phyloP scores from a whole-genome alignment of 2,113 vertebrate species.

The Elgaria multicarinata region DNA sequence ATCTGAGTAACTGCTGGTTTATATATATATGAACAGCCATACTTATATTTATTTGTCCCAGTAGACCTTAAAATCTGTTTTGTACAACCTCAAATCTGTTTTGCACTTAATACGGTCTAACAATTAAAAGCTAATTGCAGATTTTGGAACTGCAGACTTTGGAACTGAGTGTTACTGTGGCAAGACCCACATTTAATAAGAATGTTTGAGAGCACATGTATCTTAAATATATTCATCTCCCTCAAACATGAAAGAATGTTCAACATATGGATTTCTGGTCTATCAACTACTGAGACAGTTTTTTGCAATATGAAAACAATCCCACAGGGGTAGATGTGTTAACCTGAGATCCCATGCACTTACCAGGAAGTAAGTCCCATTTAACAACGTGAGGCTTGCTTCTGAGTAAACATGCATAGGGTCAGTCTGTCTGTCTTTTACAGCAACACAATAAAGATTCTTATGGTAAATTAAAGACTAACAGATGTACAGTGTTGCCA shows the following conservation, averaged over 20 bases:
- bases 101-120: not conserved
- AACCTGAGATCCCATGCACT: not conserved
- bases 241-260: not conserved
- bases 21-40: not conserved
- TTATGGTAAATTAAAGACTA: not conserved
- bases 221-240: not conserved
- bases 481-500: not conserved
- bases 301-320: not conserved
- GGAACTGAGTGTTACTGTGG: too few relatives aligned
- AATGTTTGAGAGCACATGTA: not conserved
- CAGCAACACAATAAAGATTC: not conserved
- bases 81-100: not conserved
- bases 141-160: too few relatives aligned
- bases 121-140: not conserved
- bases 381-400: not conserved
- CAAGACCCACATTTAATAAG: constrained; percentile 21
- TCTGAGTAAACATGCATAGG: not conserved
- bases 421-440: not conserved
- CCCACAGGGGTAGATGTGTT: not conserved
- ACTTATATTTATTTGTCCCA: not conserved
- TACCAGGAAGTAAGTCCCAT: not conserved
- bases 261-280: not conserved
- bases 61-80: not conserved
- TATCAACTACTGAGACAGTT: not conserved
- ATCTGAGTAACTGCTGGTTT: not conserved